Evolutionary conservation across 1,140 invertebrate genomes (phyloP), one percentile per base, ranked within the genome.

Genomic region (Lordiphosa mommai): DNA sequence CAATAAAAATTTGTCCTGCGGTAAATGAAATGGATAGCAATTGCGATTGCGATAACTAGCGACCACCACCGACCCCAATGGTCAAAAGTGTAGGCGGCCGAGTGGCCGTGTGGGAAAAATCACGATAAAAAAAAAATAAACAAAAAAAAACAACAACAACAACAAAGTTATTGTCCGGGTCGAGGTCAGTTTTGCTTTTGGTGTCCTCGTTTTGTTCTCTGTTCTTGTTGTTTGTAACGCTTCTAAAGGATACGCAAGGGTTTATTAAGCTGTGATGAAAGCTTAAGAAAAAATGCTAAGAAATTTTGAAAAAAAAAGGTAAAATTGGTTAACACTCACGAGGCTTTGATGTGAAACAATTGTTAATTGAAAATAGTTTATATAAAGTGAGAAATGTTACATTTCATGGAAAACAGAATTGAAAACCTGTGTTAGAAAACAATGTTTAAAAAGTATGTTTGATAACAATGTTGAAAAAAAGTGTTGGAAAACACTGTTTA

Each of bases 1-100:
- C 67, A 84, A 82, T 82, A 82, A 82, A 84, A 82, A 82, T 82
- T 84, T 82, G 77, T 82, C 77, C 77, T 76, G 63, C 77, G 77
- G 67, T 84, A 84, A 82, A 82, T 82, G 77, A 84, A 82, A 82
- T 84, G 71, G 67, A 84, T 76, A 82, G 66, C 61, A 76, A 82
- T 80, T 72, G 74, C 69, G 76, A 80, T 80, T 64, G 72, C 76
- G 76, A 80, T 82, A 76, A 63, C 76, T 72, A 48, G 46, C 61
- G 48, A 43, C 46, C 43, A 27, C 17, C 30, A 46, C 1, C 61
- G 44, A 51, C 20, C 16, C 49, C n/a, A 48, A 32, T 36, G 36
- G 33, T 14, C 32, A 2, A 13, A 12, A 8, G 29, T 32, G 29
- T 9, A 13, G 16, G 30, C 10, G 16, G 30, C 8, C 10, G 20